These are phyloP conservation scores for Eupelmus urozonus DNA, from an alignment of 2,888 invertebrate species.

Conservation along the genomic window DNA sequence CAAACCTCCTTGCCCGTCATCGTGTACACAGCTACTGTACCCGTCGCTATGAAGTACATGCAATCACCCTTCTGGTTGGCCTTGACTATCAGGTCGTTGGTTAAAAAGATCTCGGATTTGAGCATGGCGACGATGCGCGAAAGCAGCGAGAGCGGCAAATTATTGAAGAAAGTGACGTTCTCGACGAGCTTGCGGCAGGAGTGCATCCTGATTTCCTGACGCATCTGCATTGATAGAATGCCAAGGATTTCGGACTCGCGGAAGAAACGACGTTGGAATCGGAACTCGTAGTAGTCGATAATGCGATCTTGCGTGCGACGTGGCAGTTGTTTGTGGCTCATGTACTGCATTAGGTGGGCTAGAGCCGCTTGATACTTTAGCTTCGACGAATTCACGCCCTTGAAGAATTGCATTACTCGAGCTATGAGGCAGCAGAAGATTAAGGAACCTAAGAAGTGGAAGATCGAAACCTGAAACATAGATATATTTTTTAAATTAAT, in stretches of 20 bases:
- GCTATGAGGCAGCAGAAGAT: conserved; percentile 67
- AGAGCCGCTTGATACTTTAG: conserved; percentile 70
- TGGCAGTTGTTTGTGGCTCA: conserved; percentile 72
- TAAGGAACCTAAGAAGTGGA: conserved; percentile 65
- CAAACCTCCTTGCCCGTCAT: conserved; percentile 76
- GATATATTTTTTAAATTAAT: too few relatives aligned
- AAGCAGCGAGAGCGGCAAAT: conserved; percentile 78
- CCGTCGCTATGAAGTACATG: conserved; percentile 81
- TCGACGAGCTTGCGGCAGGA: conserved; percentile 80
- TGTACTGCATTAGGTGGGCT: conserved; percentile 71
- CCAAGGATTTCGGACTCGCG: conserved; percentile 70
- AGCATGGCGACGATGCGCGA: conserved; percentile 79
- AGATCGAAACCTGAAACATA: conserved; percentile 39
- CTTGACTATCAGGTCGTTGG: conserved; percentile 79
- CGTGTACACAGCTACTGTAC: conserved; percentile 80
- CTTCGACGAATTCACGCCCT: conserved; percentile 69
- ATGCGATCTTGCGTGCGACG: conserved; percentile 68
- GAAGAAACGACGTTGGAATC: conserved; percentile 71
- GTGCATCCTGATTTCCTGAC: conserved; percentile 79
- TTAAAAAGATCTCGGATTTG: conserved; percentile 78
- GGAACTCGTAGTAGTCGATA: conserved; percentile 71
- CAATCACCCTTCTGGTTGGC: conserved; percentile 78
- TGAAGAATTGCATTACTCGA: conserved; percentile 69
- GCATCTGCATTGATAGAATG: conserved; percentile 71
- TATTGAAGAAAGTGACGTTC: conserved; percentile 79